Conservation (phyloP, 2,888 invertebrate species). For the Drosophila fungiperda region DNA sequence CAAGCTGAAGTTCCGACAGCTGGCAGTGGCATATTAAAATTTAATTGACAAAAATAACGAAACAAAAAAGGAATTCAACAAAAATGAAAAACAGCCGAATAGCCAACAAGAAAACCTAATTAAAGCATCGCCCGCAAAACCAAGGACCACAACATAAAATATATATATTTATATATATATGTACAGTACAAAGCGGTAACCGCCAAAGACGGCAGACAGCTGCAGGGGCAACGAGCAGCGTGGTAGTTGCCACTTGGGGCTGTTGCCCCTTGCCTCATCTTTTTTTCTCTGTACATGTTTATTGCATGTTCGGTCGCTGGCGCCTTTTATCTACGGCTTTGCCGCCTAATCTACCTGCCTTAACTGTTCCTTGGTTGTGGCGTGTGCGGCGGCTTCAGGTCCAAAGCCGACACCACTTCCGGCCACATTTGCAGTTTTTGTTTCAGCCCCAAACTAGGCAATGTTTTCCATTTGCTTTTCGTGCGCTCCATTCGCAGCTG, state of each 20-base stretch:
- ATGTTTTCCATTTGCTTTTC: slow-evolving; percentile 34
- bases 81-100: slow-evolving; percentile 13
- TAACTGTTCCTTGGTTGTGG: slow-evolving; percentile 41
- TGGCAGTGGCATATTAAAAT: slow-evolving; percentile 60
- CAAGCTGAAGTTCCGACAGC: slow-evolving; percentile 35
- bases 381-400: slow-evolving; percentile 26
- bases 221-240: not conserved
- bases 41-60: slow-evolving; percentile 45
- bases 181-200: slow-evolving; percentile 26
- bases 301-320: slow-evolving; percentile 65
- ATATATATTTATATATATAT: too few species aligned
- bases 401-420: slow-evolving; percentile 61
- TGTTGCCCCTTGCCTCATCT: slow-evolving; percentile 37
- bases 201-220: slow-evolving; percentile 28
- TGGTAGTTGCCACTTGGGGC: slow-evolving; percentile 1
- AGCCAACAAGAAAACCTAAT: slow-evolving; percentile 62
- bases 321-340: slow-evolving; percentile 57
- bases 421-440: slow-evolving; percentile 61
- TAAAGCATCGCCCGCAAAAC: slow-evolving; percentile 55
- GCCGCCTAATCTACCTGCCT: slow-evolving; percentile 54
- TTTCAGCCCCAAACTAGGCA: slow-evolving; percentile 69
- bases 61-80: not conserved
- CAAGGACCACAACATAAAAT: slow-evolving; percentile 24
- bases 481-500: slow-evolving; percentile 23
- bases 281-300: slow-evolving; percentile 58